Percentiles rank a stretch among this genome's conserved stretches.
Evolutionary conservation across 1,140 invertebrate species (phyloP).

Genomic region (Panagrolaimus sp.): DNA sequence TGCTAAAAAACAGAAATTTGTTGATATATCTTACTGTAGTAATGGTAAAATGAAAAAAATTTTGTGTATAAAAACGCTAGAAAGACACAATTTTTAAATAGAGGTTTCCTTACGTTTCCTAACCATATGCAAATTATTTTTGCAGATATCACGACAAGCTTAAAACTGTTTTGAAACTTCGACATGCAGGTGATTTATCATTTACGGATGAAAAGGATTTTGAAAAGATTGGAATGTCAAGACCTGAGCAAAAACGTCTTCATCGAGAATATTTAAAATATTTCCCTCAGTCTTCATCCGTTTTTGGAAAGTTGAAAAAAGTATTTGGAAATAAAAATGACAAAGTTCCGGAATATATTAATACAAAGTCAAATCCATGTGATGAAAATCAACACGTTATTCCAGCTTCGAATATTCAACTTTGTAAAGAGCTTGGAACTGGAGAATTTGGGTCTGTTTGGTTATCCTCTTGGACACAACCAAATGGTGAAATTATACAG

Average conservation of each 20-base stretch:
- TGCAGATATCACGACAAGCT: conserved; percentile 51
- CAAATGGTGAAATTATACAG: conserved; percentile 69
- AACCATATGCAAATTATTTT: too few species aligned
- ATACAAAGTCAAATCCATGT: conserved; percentile 51
- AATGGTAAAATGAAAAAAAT: too few species aligned
- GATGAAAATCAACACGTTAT: conserved; percentile 78
- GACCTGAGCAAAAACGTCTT: conserved; percentile 84
- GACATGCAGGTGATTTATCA: conserved; percentile 81
- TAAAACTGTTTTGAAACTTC: conserved; percentile 64
- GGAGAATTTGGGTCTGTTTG: conserved; percentile 79
- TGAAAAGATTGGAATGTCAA: conserved; percentile 81
- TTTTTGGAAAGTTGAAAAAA: conserved; percentile 73
- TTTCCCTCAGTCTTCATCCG: conserved; percentile 68
- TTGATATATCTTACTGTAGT: too few species aligned
- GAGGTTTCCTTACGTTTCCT: too few species aligned
- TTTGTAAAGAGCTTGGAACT: conserved; percentile 86
- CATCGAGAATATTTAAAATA: conserved; percentile 87
- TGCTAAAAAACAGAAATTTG: too few species aligned
- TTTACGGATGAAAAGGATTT: conserved; percentile 90
- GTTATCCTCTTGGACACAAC: conserved; percentile 9
- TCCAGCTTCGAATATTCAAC: conserved; percentile 80
- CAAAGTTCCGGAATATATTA: conserved; percentile 60
- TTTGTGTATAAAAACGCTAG: too few species aligned
- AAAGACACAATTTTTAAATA: too few species aligned
- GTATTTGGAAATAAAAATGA: conserved; percentile 38